Base-by-base conservation (phyloP, 2,888 invertebrate genomes). In the Trichogramma dendrolimi region DNA sequence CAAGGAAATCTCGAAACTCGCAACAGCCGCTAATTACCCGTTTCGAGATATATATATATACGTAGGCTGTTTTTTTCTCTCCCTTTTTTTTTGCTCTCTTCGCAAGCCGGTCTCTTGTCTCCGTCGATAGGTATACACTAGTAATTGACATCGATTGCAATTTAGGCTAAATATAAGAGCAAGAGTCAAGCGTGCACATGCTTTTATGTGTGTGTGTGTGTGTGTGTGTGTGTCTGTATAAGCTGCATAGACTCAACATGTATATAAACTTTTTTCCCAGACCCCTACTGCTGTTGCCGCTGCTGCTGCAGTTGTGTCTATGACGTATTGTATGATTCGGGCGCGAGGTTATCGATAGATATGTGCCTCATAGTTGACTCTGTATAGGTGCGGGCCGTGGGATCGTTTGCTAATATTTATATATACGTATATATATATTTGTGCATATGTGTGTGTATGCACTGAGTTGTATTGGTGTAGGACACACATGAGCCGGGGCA, bases 131-230 rank as follows among this genome's bases (percentile, higher is more conserved):
- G 14, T 14, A 14, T 14, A 14, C 14, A 14, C 14, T 14, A 14
- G 41, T 60, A 60, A 60, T 60, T 60, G 60, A 60, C 60, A 51
- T 60, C 50, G 55, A 55, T 60, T 51, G 55, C 50, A 41, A 51
- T 47, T 46, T 48, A 50, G 55, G 54, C 55, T 48, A 47, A 27
- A 46, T 39, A 5, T 39, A 43, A 27, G 44, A 8, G 6, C 44
- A 52, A 39, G 41, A 27, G 47, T 41, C 47, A 27, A n/a, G 41
- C 27, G 1, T 46, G n/a, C 40, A n/a, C 52, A 14, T 39, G 14
- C 42, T 59, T 59, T 59, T 54, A 53, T 54, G 52, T 51, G 52
- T 44, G 49, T 49, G 43, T 42, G 52, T 44, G 49, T 49, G 43
- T 42, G 52, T 44, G 49, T 49, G 43, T 42, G 52, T 44, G 49